Percentiles rank a stretch among this genome's conserved stretches.
These are phyloP conservation scores for Stegodyphus mimosarum DNA, from an alignment of 1,140 invertebrate genomes.

Conservation along the genomic window DNA sequence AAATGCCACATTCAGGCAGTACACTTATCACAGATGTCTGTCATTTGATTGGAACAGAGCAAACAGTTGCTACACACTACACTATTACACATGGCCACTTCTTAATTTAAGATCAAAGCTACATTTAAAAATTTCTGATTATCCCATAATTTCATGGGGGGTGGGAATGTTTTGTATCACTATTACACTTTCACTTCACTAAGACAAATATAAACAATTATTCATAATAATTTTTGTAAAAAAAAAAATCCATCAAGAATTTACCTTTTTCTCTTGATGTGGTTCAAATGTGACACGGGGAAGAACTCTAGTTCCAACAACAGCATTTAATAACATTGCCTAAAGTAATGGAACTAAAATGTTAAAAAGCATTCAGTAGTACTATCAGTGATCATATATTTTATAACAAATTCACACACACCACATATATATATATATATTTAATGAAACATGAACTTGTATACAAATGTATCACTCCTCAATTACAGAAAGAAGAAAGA, in stretches of 20 bases:
- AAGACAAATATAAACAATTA: too few relatives aligned
- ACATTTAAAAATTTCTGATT: too few relatives aligned
- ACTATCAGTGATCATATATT: background rate
- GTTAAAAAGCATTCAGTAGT: background rate
- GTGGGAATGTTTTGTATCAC: too few relatives aligned
- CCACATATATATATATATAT: background rate
- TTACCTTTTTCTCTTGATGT: slow-evolving; percentile 33
- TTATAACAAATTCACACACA: background rate
- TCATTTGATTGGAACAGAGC: too few relatives aligned
- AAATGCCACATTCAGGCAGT: too few relatives aligned
- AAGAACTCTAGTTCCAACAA: slow-evolving; percentile 30
- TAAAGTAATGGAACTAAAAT: slow-evolving; percentile 9
- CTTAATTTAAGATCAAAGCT: too few relatives aligned
- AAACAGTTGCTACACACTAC: too few relatives aligned
- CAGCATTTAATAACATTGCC: background rate
- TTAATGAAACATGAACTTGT: background rate
- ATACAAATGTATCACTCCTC: background rate
- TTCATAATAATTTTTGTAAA: too few relatives aligned
- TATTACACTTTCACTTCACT: too few relatives aligned
- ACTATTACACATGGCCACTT: too few relatives aligned
- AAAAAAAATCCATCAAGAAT: slow-evolving; percentile 2
- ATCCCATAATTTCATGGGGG: too few relatives aligned
- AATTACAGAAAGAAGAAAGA: background rate
- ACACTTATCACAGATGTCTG: too few relatives aligned
- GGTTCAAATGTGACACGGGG: slow-evolving; percentile 30